A percentile compares a stretch with the other conserved stretches of the same genome.
Evolutionary conservation across 2,888 invertebrate genomes (phyloP).

Genomic region (Chesias legatella): DNA sequence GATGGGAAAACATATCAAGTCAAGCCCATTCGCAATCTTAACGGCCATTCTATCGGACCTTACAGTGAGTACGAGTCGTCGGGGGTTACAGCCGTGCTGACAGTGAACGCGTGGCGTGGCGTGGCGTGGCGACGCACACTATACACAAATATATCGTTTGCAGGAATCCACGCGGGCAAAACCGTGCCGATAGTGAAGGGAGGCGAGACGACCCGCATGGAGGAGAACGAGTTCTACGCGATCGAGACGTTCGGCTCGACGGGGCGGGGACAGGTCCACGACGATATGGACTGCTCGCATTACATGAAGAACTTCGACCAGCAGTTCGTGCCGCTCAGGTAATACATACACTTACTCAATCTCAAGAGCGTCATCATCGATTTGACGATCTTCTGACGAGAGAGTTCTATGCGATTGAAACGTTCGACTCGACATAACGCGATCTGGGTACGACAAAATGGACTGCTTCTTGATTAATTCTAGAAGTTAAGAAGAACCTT

Average conservation of each 20-base stretch:
- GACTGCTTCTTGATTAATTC: no score
- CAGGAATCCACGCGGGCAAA: conserved; percentile 96
- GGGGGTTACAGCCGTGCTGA: no score
- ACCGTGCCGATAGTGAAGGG: conserved; percentile 99
- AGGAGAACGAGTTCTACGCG: conserved; percentile 99
- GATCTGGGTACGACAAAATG: no score
- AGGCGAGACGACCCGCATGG: conserved; percentile 98
- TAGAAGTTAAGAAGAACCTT: no score
- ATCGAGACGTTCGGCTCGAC: conserved; percentile 99
- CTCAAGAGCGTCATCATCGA: no score
- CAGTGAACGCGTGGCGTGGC: no score
- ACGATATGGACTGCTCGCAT: conserved; percentile 99
- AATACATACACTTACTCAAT: no score
- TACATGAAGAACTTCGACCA: conserved; percentile 99
- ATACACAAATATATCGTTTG: conserved; percentile 4
- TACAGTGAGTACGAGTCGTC: conserved; percentile 96
- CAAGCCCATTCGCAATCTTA: conserved; percentile 98
- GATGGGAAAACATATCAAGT: conserved; percentile 98
- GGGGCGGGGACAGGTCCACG: conserved; percentile 95
- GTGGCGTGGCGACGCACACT: no score
- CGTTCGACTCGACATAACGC: no score
- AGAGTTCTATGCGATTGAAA: no score
- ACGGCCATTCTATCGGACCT: conserved; percentile 99
- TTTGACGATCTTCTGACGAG: no score
- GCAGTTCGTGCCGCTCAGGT: conserved; percentile 94